Conservation (phyloP, 2,888 invertebrate genomes). For the Cordylochernes scorpioides region DNA sequence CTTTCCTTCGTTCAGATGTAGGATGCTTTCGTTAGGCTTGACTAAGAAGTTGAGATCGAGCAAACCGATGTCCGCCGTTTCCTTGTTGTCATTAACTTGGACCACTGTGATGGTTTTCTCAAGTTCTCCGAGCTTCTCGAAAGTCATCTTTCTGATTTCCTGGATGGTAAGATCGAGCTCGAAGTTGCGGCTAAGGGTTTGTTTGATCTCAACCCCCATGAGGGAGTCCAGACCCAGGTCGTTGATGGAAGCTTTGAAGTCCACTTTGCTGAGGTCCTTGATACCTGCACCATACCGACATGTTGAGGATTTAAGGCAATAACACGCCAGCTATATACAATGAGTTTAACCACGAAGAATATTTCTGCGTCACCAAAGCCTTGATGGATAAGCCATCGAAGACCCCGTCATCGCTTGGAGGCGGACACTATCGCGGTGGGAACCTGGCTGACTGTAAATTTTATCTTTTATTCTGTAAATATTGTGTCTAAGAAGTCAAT, state of each 20-base stretch:
- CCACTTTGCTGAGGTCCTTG: constrained; percentile 52
- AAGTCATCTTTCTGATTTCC: constrained; percentile 60
- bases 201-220: constrained; percentile 97
- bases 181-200: constrained; percentile 69
- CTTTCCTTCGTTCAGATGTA: constrained; percentile 30
- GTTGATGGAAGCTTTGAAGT: constrained; percentile 46
- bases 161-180: constrained; percentile 68
- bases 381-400: too few species aligned
- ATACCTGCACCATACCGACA: constrained; percentile 36
- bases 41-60: constrained; percentile 22
- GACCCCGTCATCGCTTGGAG: too few species aligned
- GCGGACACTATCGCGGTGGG: too few species aligned
- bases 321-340: too few species aligned
- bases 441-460: too few species aligned
- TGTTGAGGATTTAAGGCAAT: too few species aligned
- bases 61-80: constrained; percentile 20
- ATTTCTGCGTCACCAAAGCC: too few species aligned
- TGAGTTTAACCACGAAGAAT: too few species aligned
- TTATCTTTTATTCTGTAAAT: too few species aligned
- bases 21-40: constrained; percentile 42
- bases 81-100: constrained; percentile 15
- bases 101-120: too few species aligned
- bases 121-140: constrained; percentile 37
- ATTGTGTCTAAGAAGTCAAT: too few species aligned
- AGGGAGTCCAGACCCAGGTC: constrained; percentile 94